Conservation (phyloP, 2,797 vertebrate genomes). For the Pipistrellus pipistrellus region DNA sequence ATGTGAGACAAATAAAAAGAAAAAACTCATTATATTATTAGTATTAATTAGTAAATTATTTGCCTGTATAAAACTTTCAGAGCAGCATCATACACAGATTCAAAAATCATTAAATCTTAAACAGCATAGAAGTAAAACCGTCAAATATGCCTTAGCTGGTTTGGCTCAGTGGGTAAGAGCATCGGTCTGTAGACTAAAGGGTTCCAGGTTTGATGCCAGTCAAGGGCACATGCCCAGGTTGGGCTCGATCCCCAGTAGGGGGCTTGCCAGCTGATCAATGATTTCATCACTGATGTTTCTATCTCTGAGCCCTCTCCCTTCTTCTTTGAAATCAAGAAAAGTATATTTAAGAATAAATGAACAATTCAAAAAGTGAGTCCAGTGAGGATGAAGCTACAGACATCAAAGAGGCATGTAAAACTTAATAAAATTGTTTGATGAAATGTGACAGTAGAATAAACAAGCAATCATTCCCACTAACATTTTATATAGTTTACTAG, state of each 20-base stretch:
- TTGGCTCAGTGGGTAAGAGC: no score
- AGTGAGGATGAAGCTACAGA: slow-evolving; percentile 8
- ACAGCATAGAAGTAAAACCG: neutral
- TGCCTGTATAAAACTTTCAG: slow-evolving; percentile 8
- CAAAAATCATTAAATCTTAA: slow-evolving; percentile 47
- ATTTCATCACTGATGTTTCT: no score
- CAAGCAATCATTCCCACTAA: neutral
- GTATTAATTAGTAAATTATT: neutral
- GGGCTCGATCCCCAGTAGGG: no score
- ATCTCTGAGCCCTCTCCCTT: neutral
- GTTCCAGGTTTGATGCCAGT: no score
- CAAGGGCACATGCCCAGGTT: no score
- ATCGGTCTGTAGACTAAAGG: no score
- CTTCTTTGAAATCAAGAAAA: no score
- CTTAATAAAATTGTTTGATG: neutral
- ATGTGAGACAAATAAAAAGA: neutral
- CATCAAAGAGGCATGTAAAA: slow-evolving; percentile 24
- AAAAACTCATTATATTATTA: neutral
- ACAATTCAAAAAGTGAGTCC: neutral
- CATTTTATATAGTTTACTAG: neutral
- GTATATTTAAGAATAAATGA: no score
- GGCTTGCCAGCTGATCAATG: no score
- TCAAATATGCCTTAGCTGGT: neutral
- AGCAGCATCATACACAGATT: neutral
- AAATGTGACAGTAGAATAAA: slow-evolving; percentile 6